Evolutionary conservation across 2,888 invertebrate genomes (phyloP), one percentile per base, ranked within the genome.

Genomic region (Argyresthia albistria): DNA sequence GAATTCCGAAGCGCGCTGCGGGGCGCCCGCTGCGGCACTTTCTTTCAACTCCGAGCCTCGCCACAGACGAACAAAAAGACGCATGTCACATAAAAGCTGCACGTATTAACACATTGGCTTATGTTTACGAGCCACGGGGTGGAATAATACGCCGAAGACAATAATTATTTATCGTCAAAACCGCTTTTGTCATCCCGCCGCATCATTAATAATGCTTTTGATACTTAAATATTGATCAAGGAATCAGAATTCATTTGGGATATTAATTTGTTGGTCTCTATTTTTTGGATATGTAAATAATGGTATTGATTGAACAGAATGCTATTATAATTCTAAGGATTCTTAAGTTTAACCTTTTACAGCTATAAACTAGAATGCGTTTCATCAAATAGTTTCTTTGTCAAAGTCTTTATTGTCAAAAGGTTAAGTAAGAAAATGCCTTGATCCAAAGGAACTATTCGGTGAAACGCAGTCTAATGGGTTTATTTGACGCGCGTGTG

Each of bases 1-100:
- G 25, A 10, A 6, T 10, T 15, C 36, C 48, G 36, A 4, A 14
- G 14, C 37, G 67, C 79, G 56, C 80, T 57, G 57, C 80, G 76
- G 80, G 80, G 76, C 64, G 80, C 65, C 64, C 46, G 47, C 70
- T 64, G 65, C 70, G 72, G 66, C 72, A 73, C 74, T 75, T 75
- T 75, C 80, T 80, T 83, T 83, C 59, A 77, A 76, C 70, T 73
- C 69, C 81, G 80, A 76, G 69, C 57, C 61, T 58, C 56, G 56
- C 55, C 55, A 56, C 57, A 59, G 16, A 35, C 50, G 52, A 53
- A 64, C 53, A 54, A 56, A 56, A 55, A 49, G 37, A 47, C 35
- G 25, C 36, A 15, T 56, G 57, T 57, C 67, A 62, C 65, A 68
- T 70, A 70, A 62, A 65, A 57, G 58, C 58, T 52, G 57, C 60